A percentile compares a stretch with the other conserved stretches of the same genome.
These are phyloP conservation scores for Megalopta genalis DNA, from an alignment of 1,140 invertebrate genomes.

Conservation along the genomic window DNA sequence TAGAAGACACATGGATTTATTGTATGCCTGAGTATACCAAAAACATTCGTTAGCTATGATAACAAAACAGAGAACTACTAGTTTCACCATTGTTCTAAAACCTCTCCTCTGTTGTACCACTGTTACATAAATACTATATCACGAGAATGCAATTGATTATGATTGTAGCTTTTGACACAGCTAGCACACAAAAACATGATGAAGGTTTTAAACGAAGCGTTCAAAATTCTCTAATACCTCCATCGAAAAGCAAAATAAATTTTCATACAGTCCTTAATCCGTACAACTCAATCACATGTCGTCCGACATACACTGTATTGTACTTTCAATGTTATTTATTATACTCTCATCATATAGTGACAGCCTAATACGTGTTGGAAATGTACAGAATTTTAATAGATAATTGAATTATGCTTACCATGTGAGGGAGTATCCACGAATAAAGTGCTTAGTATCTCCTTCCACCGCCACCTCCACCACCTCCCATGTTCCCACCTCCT, in stretches of 20 bases:
- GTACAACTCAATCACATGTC: neutral
- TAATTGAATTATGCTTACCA: slow-evolving; percentile 66
- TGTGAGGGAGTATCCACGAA: slow-evolving; percentile 53
- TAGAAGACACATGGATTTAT: no score
- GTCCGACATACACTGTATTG: neutral
- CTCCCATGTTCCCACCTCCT: slow-evolving; percentile 73
- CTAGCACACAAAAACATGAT: neutral
- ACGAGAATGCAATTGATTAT: neutral
- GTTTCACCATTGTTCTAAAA: slow-evolving; percentile 5
- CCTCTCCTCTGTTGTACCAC: slow-evolving; percentile 11
- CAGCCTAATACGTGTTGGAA: neutral
- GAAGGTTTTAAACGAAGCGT: neutral
- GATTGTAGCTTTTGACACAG: neutral
- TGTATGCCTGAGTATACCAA: neutral
- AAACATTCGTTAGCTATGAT: neutral
- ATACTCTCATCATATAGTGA: neutral
- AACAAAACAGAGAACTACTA: neutral
- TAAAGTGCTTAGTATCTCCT: slow-evolving; percentile 72
- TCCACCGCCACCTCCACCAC: slow-evolving; percentile 70
- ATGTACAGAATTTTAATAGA: slow-evolving; percentile 9
- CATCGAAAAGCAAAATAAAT: slow-evolving; percentile 9
- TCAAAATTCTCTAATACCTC: slow-evolving; percentile 1
- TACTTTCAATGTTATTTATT: neutral
- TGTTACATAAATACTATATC: neutral
- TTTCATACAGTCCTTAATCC: neutral